Evolutionary conservation across 2,113 vertebrate genomes (phyloP), one percentile per base, ranked within the genome.

Genomic region (Chaetodon auriga): DNA sequence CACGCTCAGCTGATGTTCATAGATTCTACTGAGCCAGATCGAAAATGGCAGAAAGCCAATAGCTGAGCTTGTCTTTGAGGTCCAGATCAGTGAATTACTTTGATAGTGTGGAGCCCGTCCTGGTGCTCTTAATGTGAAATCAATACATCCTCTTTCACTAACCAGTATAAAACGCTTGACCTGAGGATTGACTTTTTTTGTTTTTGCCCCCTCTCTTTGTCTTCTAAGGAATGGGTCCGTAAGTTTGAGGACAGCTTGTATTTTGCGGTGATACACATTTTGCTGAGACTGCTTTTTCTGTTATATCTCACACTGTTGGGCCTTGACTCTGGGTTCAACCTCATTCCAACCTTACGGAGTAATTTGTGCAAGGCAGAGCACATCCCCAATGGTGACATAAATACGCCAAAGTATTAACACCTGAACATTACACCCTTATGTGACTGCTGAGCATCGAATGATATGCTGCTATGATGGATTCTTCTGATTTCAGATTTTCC

Each of bases 21-120:
- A 95, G 96, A 97, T 96, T 94, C 92, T 85, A 85, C 82, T 82
- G 83, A 94, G 92, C 92, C 87, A 95, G 96, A 97, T 96, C 82
- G 92, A 78, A 94, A 87, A 91, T 96, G 97, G 96, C 97, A 98
- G 96, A 89, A 97, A 96, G 96, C 96, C 97, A 95, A 97, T 97
- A 95, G 89, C 90, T 80, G 95, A 95, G 95, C 94, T 80, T 89
- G 95, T 96, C 95, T 96, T 89, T 76, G 18, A 76, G 94, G 93
- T 78, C 95, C 84, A 84, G 94, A 96, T 97, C 96, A 93, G 96
- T 97, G 96, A 98, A 95, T 97, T 96, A 97, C 95, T 93, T 93
- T 95, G 90, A 89, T 73, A 79, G 89, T 89, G 86, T 93, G 88
- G 86, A 92, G 91, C 85, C 86, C 81, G 86, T 91, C 94, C 84